These are phyloP conservation scores for Helarctos malayanus DNA, from an alignment of 2,797 vertebrate species.

Conservation along the genomic window DNA sequence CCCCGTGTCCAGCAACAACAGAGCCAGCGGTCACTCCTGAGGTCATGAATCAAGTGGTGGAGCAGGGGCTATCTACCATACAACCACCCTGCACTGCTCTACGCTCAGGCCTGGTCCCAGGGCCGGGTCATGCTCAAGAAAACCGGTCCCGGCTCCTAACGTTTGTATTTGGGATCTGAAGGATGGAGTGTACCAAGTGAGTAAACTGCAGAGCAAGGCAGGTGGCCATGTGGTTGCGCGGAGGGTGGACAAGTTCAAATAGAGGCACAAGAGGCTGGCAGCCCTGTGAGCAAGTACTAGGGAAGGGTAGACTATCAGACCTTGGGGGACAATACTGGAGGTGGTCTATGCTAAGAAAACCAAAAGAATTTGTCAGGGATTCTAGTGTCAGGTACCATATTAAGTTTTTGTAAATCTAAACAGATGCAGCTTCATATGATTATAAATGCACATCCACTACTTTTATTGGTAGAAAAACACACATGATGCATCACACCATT, in stretches of 20 bases:
- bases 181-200: neutral
- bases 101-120: neutral
- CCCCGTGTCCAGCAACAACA: neutral
- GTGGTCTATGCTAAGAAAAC: neutral
- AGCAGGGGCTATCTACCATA: neutral
- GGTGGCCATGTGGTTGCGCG: neutral
- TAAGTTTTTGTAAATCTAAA: neutral
- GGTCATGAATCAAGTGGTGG: neutral
- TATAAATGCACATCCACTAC: neutral
- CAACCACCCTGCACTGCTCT: neutral
- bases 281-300: neutral
- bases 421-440: neutral
- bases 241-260: neutral
- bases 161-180: neutral
- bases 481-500: accelerated
- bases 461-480: neutral
- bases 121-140: neutral
- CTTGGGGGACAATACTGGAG: neutral
- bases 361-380: neutral
- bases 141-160: too few relatives aligned
- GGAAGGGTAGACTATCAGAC: neutral
- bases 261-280: neutral
- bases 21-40: neutral
- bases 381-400: too few relatives aligned
- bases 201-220: neutral